Base-by-base conservation (phyloP, 1,140 invertebrate genomes). In the Caenorhabditis briggsae region DNA sequence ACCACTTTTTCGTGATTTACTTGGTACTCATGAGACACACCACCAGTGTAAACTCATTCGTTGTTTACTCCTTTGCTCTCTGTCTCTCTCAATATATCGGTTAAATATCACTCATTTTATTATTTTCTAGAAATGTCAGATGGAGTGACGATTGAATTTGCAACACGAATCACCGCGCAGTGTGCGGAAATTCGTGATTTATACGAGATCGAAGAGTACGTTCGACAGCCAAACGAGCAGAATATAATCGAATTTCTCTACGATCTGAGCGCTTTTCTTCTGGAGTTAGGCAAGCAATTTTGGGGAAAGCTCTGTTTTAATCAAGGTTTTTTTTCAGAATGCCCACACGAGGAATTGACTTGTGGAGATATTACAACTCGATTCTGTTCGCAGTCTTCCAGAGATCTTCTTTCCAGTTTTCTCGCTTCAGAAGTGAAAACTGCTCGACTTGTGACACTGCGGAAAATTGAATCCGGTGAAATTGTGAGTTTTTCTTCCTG, bases 191-290 rank as follows among this genome's bases (percentile, higher is more conserved):
- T 78, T 55, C 55, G 53, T n/a, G 70, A 56, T 56, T 86, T 86
- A 50, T 78, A 78, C 65, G 84, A 86, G 82, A 78, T 86, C 8
- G 84, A 78, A 86, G 84, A 86, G 48, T 55, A 18, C 61, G 48
- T 78, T 56, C 64, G 64, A 25, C 61, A 78, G 84, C 65, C 70
- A 11, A 25, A 50, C 41, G 46, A 78, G 0, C 43, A 78, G n/a
- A 78, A 78, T 53, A n/a, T 78, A 12, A 41, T 53, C 18, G 70
- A 78, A 11, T 78, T 78, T 50, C 70, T 78, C 16, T 78, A 78
- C 12, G 70, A 78, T 78, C 46, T 78, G n/a, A 78, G 70, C 50
- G 46, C 70, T 23, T 78, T 78, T 23, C 23, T 78, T n/a, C 46
- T 78, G 2, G 70, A 78, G 23, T 78, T 78, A 23, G 70, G 70